Percentiles rank a stretch among this genome's conserved stretches.
Evolutionary conservation across 2,113 vertebrate genomes (phyloP).

Genomic region (Neotoma lepida): DNA sequence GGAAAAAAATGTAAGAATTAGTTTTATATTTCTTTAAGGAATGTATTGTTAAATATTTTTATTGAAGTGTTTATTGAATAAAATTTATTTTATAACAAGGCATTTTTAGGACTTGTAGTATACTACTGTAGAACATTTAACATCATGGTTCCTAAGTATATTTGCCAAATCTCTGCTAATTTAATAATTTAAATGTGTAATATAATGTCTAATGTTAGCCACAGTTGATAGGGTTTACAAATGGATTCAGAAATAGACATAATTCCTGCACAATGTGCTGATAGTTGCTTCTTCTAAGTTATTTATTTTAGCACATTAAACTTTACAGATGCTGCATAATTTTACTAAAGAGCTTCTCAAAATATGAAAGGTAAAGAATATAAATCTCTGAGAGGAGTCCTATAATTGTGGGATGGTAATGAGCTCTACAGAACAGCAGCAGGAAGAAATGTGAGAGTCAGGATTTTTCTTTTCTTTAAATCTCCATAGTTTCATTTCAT

Average conservation of each 20-base stretch:
- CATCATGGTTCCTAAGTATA: background rate
- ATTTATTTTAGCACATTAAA: constrained; percentile 13
- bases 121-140: background rate
- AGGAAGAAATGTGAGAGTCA: background rate
- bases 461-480: background rate
- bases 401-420: background rate
- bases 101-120: background rate
- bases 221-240: background rate
- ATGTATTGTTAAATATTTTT: background rate
- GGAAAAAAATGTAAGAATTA: background rate
- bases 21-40: background rate
- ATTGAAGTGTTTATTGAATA: background rate
- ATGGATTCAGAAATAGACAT: background rate
- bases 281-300: background rate
- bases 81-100: background rate
- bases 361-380: background rate
- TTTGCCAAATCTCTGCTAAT: background rate
- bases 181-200: background rate
- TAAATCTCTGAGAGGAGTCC: background rate
- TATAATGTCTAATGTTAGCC: constrained; percentile 5
- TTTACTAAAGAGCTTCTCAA: constrained; percentile 3
- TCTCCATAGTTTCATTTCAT: background rate
- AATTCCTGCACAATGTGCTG: background rate
- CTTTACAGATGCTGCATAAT: constrained; percentile 4
- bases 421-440: background rate